A percentile compares a stretch with the other conserved stretches of the same genome.
phyloP scores from a whole-genome alignment of 1,140 invertebrate genomes.

The Whitmania pigra region DNA sequence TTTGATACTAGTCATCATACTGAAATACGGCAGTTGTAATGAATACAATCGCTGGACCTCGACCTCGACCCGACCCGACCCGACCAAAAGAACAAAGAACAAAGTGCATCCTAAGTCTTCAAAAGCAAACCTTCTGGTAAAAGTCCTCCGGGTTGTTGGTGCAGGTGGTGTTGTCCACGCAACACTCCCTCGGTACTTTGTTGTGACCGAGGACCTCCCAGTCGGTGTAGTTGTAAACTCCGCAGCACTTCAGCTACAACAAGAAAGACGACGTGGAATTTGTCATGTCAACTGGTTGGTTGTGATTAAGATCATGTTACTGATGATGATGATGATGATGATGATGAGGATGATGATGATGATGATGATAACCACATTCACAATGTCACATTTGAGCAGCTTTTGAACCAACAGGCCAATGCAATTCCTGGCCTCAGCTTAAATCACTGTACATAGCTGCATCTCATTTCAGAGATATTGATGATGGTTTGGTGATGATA shows the following conservation, averaged over 20 bases:
- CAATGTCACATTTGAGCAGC: constrained; percentile 18
- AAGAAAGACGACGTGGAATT: constrained; percentile 25
- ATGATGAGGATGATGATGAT: neutral
- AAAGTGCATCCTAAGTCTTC: no score
- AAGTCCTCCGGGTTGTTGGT: neutral
- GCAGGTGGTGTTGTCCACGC: neutral
- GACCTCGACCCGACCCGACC: no score
- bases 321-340: constrained; percentile 25
- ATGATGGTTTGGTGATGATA: no score
- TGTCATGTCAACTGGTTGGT: constrained; percentile 24
- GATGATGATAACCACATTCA: neutral
- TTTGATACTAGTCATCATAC: no score
- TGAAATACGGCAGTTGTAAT: no score
- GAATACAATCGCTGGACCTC: no score
- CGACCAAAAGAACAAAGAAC: no score
- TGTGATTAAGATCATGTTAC: constrained; percentile 27
- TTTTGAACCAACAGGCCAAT: neutral
- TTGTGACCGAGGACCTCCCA: constrained; percentile 61
- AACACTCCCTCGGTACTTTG: neutral
- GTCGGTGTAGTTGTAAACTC: constrained; percentile 65
- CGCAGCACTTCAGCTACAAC: constrained; percentile 65
- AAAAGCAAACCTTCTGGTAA: neutral
- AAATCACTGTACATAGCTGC: constrained; percentile 24
- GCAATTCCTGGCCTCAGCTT: neutral
- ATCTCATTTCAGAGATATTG: no score